These are phyloP conservation scores for Psilopsiagon aymara DNA, from an alignment of 2,113 vertebrate genomes.

Conservation along the genomic window DNA sequence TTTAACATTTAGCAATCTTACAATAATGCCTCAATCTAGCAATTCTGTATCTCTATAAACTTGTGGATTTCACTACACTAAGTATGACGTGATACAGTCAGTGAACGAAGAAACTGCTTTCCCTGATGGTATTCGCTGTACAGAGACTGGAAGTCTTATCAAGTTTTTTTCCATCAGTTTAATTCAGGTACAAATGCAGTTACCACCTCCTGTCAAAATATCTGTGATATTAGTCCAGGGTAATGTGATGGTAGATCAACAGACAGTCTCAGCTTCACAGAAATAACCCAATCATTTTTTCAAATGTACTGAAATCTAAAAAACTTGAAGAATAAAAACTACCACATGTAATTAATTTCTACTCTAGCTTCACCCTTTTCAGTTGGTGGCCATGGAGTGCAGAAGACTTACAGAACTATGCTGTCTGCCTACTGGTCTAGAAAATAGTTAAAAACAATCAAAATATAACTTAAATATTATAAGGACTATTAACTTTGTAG, in stretches of 20 bases:
- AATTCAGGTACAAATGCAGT: slow-evolving; percentile 44
- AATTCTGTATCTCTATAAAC: background rate
- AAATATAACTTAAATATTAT: slow-evolving; percentile 5
- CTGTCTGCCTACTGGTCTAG: background rate
- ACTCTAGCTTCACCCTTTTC: background rate
- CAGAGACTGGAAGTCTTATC: slow-evolving; percentile 12
- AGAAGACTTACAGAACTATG: background rate
- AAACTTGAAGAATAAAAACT: background rate
- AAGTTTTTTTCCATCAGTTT: slow-evolving; percentile 13
- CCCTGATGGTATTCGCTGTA: background rate
- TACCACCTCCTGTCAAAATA: slow-evolving; percentile 13
- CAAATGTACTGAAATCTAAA: slow-evolving; percentile 7
- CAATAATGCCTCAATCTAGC: background rate
- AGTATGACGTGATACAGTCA: slow-evolving; percentile 27
- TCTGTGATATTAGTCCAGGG: slow-evolving; percentile 2
- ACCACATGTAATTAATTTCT: background rate
- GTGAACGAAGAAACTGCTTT: slow-evolving; percentile 12
- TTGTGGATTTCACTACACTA: slow-evolving; percentile 1
- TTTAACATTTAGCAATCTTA: background rate
- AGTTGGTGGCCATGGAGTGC: background rate
- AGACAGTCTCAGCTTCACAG: background rate
- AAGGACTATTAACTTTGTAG: background rate
- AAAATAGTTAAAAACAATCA: background rate
- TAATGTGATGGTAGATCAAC: slow-evolving; percentile 8
- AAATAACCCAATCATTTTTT: slow-evolving; percentile 15